Evolutionary conservation across 2,797 vertebrate species (phyloP).

Genomic region (Toxotes lorentzi): DNA sequence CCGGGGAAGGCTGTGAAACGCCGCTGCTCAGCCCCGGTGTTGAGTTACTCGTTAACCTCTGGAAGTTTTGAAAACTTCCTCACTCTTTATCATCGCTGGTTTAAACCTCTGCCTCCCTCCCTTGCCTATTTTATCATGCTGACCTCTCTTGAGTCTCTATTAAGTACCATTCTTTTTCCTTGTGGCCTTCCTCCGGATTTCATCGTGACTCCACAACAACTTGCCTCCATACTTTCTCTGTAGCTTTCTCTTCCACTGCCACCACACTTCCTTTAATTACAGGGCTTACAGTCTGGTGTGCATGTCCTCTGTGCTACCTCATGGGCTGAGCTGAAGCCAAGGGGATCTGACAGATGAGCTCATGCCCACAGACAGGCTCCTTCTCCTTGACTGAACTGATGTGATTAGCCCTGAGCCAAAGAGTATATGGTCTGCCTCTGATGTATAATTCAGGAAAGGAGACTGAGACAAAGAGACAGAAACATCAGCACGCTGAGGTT

Average conservation of each 20-base stretch:
- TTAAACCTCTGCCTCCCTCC: not conserved
- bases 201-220: not conserved
- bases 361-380: not conserved
- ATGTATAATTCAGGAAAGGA: constrained; percentile 25
- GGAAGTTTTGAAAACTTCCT: not conserved
- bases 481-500: constrained; percentile 3
- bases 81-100: not conserved
- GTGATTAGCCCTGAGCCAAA: constrained; percentile 18
- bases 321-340: constrained; percentile 10
- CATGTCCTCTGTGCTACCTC: not conserved
- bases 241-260: not conserved
- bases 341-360: not conserved
- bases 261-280: not conserved
- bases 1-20: not conserved
- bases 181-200: not conserved
- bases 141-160: not conserved
- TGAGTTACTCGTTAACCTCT: not conserved
- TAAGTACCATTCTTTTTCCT: not conserved
- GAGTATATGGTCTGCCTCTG: constrained; percentile 12
- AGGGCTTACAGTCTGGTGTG: not conserved
- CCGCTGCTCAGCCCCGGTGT: not conserved
- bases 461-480: constrained; percentile 10
- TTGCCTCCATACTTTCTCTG: not conserved
- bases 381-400: constrained; percentile 11
- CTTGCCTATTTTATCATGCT: not conserved